These are phyloP conservation scores for Peromyscus polionotus DNA, from an alignment of 2,113 vertebrate genomes.

Conservation along the genomic window DNA sequence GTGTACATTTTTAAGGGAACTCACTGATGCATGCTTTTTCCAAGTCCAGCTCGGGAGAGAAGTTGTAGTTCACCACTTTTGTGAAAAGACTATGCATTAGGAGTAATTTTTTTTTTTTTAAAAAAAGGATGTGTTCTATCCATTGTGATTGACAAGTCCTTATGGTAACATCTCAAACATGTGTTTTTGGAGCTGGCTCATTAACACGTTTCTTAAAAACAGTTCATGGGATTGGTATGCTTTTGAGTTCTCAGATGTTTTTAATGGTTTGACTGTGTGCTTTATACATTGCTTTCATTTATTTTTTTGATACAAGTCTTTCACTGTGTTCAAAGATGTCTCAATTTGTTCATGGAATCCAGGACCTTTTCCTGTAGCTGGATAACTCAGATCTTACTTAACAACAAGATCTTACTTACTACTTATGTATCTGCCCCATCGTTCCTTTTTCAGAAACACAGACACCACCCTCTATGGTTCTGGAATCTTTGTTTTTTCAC, in stretches of 20 bases:
- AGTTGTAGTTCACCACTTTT: background rate
- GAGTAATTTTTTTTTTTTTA: background rate
- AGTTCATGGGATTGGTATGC: background rate
- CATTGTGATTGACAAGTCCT: background rate
- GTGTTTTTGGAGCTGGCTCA: background rate
- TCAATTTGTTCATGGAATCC: background rate
- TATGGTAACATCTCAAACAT: background rate
- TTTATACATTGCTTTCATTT: no score
- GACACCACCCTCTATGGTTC: background rate
- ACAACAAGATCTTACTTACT: background rate
- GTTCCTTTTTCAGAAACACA: background rate
- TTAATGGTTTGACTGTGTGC: background rate
- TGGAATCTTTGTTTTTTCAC: background rate
- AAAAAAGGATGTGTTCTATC: background rate
- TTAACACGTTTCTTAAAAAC: background rate
- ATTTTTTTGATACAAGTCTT: background rate
- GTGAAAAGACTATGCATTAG: background rate
- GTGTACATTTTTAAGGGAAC: background rate
- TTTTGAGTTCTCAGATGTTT: background rate
- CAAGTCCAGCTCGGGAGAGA: slow-evolving; percentile 2
- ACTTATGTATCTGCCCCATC: background rate
- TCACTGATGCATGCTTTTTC: background rate
- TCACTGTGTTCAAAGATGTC: background rate
- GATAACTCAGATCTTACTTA: background rate
- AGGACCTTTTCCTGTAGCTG: background rate